Conservation (phyloP, 2,113 vertebrate genomes). For the Otolemur garnettii region DNA sequence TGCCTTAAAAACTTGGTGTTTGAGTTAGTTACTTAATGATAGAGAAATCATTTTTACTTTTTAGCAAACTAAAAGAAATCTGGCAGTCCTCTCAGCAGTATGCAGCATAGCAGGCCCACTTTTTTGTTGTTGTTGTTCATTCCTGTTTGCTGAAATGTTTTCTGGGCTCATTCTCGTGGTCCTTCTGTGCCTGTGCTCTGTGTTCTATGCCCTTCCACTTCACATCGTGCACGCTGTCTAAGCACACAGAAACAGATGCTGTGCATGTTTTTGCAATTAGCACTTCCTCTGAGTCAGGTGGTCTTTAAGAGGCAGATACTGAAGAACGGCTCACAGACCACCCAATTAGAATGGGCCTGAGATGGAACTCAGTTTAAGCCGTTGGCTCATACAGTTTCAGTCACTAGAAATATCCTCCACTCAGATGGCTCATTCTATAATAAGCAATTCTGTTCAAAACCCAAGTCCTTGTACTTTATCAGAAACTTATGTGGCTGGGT, state of each 20-base stretch:
- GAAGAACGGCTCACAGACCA: not conserved
- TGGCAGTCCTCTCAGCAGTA: not conserved
- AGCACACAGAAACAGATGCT: too few species aligned
- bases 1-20: conserved; percentile 59
- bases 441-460: not conserved
- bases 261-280: not conserved
- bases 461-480: not conserved
- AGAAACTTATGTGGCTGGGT: not conserved
- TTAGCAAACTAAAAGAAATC: conserved; percentile 32
- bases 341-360: not conserved
- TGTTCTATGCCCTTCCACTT: not conserved
- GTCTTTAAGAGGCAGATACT: not conserved
- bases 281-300: not conserved
- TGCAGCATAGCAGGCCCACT: not conserved
- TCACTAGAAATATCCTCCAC: not conserved
- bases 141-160: not conserved
- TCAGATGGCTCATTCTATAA: not conserved
- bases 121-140: not conserved
- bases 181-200: not conserved
- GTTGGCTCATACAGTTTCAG: not conserved
- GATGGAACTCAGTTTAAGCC: not conserved
- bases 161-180: not conserved
- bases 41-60: conserved; percentile 53
- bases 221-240: fast-evolving
- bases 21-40: conserved; percentile 50